Conservation (phyloP, 2,113 vertebrate genomes). For the Microcebus ravelobensis region DNA sequence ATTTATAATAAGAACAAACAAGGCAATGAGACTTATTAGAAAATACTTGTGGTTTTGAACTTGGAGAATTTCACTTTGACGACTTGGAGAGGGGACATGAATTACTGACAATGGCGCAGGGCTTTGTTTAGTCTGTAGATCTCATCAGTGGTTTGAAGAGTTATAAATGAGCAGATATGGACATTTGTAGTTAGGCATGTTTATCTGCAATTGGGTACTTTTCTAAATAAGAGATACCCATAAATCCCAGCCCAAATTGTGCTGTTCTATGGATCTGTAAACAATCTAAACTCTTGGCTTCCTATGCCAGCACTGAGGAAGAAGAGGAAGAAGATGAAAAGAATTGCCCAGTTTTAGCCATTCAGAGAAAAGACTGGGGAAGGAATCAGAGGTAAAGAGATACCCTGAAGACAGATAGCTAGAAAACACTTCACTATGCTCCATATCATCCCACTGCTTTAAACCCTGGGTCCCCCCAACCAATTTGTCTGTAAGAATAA, state of each 20-base stretch:
- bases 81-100: conserved; percentile 7
- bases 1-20: conserved; percentile 35
- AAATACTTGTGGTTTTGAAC: neutral
- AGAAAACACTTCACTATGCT: neutral
- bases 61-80: conserved; percentile 37
- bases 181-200: neutral
- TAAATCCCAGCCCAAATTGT: neutral
- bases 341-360: neutral
- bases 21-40: neutral
- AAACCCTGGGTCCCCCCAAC: neutral
- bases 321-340: neutral
- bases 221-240: neutral
- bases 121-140: neutral
- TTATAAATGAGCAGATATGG: neutral
- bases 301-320: neutral
- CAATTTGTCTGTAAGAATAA: neutral
- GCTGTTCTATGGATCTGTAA: neutral
- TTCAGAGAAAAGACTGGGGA: neutral
- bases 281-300: neutral
- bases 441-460: neutral
- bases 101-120: neutral
- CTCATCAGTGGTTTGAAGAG: conserved; percentile 3
- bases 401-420: neutral
- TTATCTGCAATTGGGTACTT: neutral
- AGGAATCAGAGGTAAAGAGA: neutral